Conservation (phyloP, 1,140 invertebrate species). For the Brachionus manjavacas region DNA sequence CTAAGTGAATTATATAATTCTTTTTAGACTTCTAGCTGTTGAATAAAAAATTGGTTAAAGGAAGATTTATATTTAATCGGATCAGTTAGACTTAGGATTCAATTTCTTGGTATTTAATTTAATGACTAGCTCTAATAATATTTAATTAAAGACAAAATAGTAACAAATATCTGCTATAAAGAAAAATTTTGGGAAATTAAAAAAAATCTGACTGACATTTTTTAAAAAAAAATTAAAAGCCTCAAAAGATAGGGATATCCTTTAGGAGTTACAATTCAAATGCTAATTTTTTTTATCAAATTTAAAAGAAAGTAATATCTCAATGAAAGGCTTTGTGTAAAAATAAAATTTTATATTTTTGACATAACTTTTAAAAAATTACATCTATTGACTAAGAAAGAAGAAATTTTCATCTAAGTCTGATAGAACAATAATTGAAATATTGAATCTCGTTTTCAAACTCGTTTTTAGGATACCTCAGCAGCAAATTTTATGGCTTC, state of each 20-base stretch:
- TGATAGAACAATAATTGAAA: background rate
- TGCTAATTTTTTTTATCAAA: background rate
- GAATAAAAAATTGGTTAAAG: background rate
- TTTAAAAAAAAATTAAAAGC: background rate
- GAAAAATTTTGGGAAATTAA: background rate
- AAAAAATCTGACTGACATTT: background rate
- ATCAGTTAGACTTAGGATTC: background rate
- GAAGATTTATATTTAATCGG: background rate
- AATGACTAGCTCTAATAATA: background rate
- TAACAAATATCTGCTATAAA: background rate
- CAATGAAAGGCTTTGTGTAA: background rate
- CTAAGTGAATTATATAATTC: background rate
- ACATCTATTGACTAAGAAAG: background rate
- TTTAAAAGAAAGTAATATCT: too few relatives aligned
- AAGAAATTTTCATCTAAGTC: background rate
- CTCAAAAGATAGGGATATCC: background rate
- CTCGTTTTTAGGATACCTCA: background rate
- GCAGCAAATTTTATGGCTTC: background rate
- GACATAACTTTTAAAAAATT: too few relatives aligned
- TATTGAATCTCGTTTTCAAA: background rate
- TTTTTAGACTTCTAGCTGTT: background rate
- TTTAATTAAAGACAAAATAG: background rate
- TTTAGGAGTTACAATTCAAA: background rate
- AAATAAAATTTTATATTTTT: background rate
- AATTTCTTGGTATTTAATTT: background rate